A percentile compares a stretch with the other conserved stretches of the same genome.
phyloP scores from a whole-genome alignment of 1,140 invertebrate species.

The Calliopsis andreniformis region DNA sequence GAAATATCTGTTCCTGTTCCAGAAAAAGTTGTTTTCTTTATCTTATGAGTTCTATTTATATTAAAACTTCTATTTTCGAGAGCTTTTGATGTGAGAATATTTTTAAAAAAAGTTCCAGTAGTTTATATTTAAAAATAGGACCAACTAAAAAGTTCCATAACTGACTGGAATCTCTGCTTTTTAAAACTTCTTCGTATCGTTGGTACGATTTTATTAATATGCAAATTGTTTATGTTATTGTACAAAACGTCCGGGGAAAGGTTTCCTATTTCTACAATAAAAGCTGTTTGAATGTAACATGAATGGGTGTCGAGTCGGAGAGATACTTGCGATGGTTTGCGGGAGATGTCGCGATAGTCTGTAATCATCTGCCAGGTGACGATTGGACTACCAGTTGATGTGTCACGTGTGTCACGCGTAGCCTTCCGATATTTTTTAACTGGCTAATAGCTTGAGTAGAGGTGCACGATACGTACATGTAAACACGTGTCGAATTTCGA shows the following conservation, averaged over 20 bases:
- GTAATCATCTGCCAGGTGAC: conserved; percentile 22
- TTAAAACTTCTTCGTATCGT: no score
- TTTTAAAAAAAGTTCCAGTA: no score
- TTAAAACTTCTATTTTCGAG: no score
- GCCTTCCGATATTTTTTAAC: conserved; percentile 32
- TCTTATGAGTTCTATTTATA: not conserved
- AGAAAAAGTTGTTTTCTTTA: not conserved
- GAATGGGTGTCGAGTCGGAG: not conserved
- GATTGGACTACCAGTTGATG: conserved; percentile 1
- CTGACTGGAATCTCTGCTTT: no score
- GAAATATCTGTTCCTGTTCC: no score
- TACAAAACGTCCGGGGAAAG: no score
- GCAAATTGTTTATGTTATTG: no score
- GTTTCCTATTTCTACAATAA: not conserved
- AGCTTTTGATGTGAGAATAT: no score
- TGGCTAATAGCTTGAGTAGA: conserved; percentile 3
- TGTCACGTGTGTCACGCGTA: conserved; percentile 45
- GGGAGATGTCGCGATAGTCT: conserved; percentile 52
- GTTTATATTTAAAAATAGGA: no score
- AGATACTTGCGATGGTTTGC: conserved; percentile 21
- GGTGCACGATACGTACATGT: not conserved
- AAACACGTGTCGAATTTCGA: conserved; percentile 35
- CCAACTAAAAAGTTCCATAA: no score
- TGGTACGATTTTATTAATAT: no score
- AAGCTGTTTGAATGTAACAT: not conserved